Conservation (phyloP, 2,888 invertebrate genomes). For the Ptilodon capucinus region DNA sequence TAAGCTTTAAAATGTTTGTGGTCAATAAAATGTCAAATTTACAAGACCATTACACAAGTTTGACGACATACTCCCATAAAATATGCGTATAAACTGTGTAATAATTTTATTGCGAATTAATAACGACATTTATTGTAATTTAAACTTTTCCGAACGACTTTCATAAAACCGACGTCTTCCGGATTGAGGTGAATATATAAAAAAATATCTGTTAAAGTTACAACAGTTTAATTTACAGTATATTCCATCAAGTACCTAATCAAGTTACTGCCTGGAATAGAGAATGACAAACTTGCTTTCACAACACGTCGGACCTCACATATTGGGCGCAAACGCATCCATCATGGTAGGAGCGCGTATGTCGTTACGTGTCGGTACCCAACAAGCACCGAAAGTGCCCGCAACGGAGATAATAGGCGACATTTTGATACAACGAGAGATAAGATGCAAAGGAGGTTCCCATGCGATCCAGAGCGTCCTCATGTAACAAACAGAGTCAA, state of each 20-base stretch:
- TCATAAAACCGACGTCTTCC: conserved; percentile 18
- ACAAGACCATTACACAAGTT: conserved; percentile 51
- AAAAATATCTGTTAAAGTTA: background rate
- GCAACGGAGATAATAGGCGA: conserved; percentile 78
- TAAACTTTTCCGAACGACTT: conserved; percentile 18
- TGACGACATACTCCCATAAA: conserved; percentile 53
- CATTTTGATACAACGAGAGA: conserved; percentile 78
- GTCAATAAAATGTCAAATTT: conserved; percentile 58
- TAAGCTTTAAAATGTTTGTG: conserved; percentile 44
- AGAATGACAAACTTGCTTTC: conserved; percentile 46
- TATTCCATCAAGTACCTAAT: conserved; percentile 26
- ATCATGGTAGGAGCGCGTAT: conserved; percentile 72
- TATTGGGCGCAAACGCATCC: conserved; percentile 64
- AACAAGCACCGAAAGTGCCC: conserved; percentile 76
- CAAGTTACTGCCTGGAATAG: conserved; percentile 29
- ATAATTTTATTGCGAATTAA: conserved; percentile 60
- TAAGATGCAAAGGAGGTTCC: conserved; percentile 72
- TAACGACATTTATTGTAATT: conserved; percentile 49
- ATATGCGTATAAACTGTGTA: conserved; percentile 47
- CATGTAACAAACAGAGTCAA: conserved; percentile 38
- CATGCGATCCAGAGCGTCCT: conserved; percentile 66
- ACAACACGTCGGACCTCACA: conserved; percentile 59
- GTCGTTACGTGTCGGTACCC: conserved; percentile 65
- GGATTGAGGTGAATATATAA: background rate
- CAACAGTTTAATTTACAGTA: conserved; percentile 14